phyloP scores from a whole-genome alignment of 1,140 invertebrate genomes.

The Philotrypesis tridentata region DNA sequence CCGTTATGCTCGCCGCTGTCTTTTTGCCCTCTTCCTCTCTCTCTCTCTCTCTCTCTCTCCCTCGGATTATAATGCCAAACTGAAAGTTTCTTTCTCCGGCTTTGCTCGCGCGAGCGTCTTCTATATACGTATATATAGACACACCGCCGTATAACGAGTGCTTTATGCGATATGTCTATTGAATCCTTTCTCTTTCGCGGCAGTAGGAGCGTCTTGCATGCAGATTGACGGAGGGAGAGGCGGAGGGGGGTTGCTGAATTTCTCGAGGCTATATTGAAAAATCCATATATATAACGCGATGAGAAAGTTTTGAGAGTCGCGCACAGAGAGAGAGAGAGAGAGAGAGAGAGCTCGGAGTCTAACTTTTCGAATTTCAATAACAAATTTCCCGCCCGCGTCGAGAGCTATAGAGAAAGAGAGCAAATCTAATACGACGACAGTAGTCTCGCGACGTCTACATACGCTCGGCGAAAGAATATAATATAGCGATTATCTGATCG shows the following conservation, averaged over 20 bases:
- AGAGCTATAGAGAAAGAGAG: not conserved
- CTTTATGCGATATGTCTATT: not conserved
- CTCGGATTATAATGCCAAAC: not conserved
- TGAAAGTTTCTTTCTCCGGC: not conserved
- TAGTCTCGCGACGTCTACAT: not conserved
- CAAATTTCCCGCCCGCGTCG: not conserved
- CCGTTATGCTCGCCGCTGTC: not conserved
- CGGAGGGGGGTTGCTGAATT: not conserved
- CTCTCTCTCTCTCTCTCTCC: not conserved
- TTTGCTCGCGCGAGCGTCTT: not conserved
- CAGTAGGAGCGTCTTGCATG: not conserved
- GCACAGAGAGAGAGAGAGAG: too few species aligned
- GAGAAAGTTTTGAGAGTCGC: conserved; percentile 27
- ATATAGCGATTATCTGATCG: not conserved
- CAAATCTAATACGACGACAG: not conserved
- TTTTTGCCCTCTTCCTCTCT: not conserved
- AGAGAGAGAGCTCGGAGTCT: too few species aligned
- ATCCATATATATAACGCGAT: conserved; percentile 29
- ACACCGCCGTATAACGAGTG: not conserved
- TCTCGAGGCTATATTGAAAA: too few species aligned
- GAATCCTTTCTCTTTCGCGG: not conserved
- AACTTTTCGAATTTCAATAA: conserved; percentile 28
- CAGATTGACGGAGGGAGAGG: not conserved
- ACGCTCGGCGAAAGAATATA: not conserved
- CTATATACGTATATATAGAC: too few species aligned